Base-by-base conservation (phyloP, 1,140 invertebrate genomes). In the Vanessa atalanta region DNA sequence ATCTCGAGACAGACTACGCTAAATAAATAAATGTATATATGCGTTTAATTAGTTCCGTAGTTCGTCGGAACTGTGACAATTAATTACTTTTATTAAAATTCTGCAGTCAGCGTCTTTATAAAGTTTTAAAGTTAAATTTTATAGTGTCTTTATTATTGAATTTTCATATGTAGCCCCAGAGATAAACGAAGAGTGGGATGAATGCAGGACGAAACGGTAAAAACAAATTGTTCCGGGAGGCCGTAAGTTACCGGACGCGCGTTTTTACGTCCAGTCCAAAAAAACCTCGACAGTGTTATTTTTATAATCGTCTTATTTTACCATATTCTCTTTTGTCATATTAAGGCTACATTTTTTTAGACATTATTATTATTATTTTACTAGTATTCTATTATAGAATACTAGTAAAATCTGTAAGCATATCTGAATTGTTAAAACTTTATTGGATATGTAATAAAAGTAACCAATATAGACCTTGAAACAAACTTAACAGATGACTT, bases 401-500 rank as follows among this genome's bases (percentile, higher is more conserved):
- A 1, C 37, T 43, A 7, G 3, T 43, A 5, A 8, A 43, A 53
- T 53, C 50, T 53, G 3, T n/a, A 23, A 23, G 20, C 23, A 57
- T 3, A 47, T 3, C 26, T 12, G 37, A 47, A 64, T 64, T 64
- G 37, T 47, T 66, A 47, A 65, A 48, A 51, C 20, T 64, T 31
- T 37, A 66, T 57, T 61, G 12, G 37, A 64, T 26, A 66, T 64
- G 20, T 31, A 74, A 69, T 69, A 74, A 71, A 74, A 68, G 65
- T 64, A 64, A 67, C 47, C 72, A 61, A 69, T 75, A 66, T 72
- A 70, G 63, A 72, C 70, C 63, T 75, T 75, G 70, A 72, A 85
- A 86, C 88, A 87, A 89, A 90, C 82, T 89, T 88, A 86, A 87
- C 83, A 87, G 75, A 89, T 86, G 84, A 84, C 86, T 88, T 85